Evolutionary conservation across 2,113 vertebrate species (phyloP).

Genomic region (Hypanus sabinus): DNA sequence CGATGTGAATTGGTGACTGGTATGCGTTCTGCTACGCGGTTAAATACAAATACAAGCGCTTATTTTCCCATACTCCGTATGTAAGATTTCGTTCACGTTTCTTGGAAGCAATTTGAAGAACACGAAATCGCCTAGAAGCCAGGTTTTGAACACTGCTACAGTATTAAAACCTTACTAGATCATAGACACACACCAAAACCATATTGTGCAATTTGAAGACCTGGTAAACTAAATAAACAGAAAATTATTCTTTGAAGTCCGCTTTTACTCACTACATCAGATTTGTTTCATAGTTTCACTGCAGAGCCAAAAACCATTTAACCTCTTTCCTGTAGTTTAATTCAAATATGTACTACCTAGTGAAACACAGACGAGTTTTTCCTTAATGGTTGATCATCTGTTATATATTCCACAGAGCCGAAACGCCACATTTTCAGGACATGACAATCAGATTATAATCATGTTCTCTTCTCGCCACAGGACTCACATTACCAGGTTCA

Average conservation of each 20-base stretch:
- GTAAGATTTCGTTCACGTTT: not conserved
- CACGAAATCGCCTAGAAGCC: not conserved
- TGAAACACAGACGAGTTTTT: not conserved
- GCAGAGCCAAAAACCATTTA: too few species aligned
- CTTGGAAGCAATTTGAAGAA: not conserved
- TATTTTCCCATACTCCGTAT: not conserved
- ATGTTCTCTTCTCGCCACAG: too few species aligned
- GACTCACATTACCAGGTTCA: too few species aligned
- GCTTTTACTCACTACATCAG: not conserved
- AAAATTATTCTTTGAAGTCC: not conserved
- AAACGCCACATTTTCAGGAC: not conserved
- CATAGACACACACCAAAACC: not conserved
- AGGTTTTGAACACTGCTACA: not conserved
- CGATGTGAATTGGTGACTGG: not conserved
- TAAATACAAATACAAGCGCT: not conserved
- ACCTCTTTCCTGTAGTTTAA: not conserved
- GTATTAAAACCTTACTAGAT: not conserved
- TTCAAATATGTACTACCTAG: not conserved
- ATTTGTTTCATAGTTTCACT: not conserved
- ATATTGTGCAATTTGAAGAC: not conserved
- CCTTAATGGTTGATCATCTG: too few species aligned
- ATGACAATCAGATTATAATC: not conserved
- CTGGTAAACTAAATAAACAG: too few species aligned
- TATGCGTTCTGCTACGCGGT: not conserved
- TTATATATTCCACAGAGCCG: not conserved